Evolutionary conservation across 1,140 invertebrate species (phyloP).

Genomic region (Odontomachus brunneus): DNA sequence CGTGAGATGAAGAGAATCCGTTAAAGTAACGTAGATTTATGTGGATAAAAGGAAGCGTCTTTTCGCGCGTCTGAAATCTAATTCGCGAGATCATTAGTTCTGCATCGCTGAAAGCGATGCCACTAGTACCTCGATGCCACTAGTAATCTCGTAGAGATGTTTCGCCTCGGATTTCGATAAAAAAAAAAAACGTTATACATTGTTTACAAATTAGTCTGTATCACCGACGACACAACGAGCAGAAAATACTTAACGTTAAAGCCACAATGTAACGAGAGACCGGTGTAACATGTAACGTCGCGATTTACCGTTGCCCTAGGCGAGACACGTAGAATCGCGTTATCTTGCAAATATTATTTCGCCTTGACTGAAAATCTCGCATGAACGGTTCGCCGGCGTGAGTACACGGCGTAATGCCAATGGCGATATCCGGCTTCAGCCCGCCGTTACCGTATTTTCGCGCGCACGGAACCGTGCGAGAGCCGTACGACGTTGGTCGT

Average conservation of each 20-base stretch:
- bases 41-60: too few species aligned
- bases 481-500: constrained; percentile 55
- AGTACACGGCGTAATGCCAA: constrained; percentile 65
- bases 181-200: neutral
- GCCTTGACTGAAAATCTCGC: constrained; percentile 42
- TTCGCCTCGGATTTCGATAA: neutral
- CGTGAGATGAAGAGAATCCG: too few species aligned
- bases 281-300: neutral
- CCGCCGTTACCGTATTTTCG: constrained; percentile 63
- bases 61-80: too few species aligned
- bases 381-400: constrained; percentile 52
- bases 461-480: constrained; percentile 56
- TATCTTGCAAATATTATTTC: constrained; percentile 51
- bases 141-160: neutral
- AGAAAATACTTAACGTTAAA: neutral
- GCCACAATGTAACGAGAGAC: too few species aligned
- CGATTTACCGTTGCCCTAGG: neutral
- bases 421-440: constrained; percentile 66
- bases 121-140: neutral
- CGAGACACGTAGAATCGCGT: neutral
- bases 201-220: neutral
- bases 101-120: too few species aligned
- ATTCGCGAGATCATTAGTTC: too few species aligned
- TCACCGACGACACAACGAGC: neutral
- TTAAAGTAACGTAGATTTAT: neutral